Conservation (phyloP, 2,113 vertebrate species). For the Ochotona princeps region DNA sequence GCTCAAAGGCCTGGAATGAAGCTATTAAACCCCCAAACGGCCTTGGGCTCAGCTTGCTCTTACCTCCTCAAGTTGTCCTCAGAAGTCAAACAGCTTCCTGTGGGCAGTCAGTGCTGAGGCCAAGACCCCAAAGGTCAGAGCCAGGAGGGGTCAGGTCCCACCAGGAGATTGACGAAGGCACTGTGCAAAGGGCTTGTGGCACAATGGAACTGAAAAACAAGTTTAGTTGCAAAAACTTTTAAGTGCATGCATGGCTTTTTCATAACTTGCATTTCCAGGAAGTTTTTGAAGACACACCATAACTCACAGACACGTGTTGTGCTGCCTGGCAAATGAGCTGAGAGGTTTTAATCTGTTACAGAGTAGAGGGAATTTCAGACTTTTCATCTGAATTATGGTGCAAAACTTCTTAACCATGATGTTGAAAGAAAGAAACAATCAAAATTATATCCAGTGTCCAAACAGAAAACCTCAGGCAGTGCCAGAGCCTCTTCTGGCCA, state of each 20-base stretch:
- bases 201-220: no score
- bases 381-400: background rate
- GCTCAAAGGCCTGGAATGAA: background rate
- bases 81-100: background rate
- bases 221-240: no score
- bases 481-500: conserved; percentile 36
- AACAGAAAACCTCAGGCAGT: conserved; percentile 31
- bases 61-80: background rate
- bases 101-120: background rate
- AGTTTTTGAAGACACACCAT: no score
- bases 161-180: background rate
- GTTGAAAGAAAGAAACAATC: conserved; percentile 63
- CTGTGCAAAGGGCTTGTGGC: no score
- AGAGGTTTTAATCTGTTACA: background rate
- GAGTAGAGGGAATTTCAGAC: background rate
- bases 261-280: no score
- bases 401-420: background rate
- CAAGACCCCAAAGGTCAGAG: background rate
- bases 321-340: background rate
- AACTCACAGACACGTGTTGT: no score
- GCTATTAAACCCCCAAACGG: background rate
- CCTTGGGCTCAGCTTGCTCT: background rate
- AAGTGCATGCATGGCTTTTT: no score
- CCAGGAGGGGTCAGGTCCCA: background rate
- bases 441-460: background rate